Percentiles rank a stretch among this genome's conserved stretches.
Conservation (phyloP, 2,113 vertebrate genomes). For the Alethe diademata region DNA sequence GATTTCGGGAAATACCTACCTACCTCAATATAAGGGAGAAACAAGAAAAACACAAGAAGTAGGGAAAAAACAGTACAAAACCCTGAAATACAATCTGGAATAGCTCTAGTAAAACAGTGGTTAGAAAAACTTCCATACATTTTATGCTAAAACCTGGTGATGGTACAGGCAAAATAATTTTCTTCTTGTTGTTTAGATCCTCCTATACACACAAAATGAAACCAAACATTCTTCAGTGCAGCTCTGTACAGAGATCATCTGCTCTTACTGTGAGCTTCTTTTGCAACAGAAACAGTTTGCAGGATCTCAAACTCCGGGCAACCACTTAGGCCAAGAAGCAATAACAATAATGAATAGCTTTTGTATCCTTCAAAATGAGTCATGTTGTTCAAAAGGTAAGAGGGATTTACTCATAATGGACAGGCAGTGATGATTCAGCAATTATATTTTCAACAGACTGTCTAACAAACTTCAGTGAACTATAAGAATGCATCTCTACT, state of each 20-base stretch:
- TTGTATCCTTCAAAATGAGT: conserved; percentile 33
- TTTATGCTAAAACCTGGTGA: not conserved
- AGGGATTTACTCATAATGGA: conserved; percentile 23
- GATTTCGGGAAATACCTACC: not conserved
- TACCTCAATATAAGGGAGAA: not conserved
- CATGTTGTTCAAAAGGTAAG: conserved; percentile 39
- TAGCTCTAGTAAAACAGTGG: not conserved
- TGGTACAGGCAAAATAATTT: not conserved
- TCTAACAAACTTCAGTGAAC: conserved; percentile 10
- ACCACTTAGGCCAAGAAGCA: not conserved
- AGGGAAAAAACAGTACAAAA: not conserved
- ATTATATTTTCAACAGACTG: conserved; percentile 20
- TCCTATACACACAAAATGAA: not conserved
- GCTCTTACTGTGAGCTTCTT: not conserved
- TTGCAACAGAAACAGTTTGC: not conserved
- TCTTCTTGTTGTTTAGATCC: not conserved
- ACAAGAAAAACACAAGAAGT: not conserved
- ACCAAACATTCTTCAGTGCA: not conserved
- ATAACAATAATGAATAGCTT: conserved; percentile 21
- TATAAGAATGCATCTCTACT: conserved; percentile 25
- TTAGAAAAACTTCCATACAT: not conserved
- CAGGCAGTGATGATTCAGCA: conserved; percentile 39
- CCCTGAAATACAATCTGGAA: not conserved
- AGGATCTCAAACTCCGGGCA: not conserved
- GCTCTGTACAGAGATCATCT: not conserved